Base-by-base conservation (phyloP, 2,797 vertebrate genomes). In the Corythornis leucogaster region DNA sequence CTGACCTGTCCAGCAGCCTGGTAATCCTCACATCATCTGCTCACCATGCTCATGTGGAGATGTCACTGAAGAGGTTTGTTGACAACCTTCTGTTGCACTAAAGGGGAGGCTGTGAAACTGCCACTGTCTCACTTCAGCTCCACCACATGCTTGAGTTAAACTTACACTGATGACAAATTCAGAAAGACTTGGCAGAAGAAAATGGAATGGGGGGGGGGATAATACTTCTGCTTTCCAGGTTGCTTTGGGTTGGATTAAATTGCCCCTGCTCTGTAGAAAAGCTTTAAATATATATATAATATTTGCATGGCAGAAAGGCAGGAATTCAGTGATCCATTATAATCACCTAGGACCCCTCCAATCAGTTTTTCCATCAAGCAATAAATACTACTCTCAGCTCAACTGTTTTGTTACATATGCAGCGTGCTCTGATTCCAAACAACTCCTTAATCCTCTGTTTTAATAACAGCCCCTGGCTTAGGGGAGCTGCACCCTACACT, bases 1-100 rank as follows among this genome's bases (percentile, higher is more conserved):
- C 55, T 96, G 96, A 97, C 90, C 96, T 94, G 83, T 92, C 85
- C 94, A 81, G 88, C 67, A 51, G 62, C 58, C 43, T 61, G 79
- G 85, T 97, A 97, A 97, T 97, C 96, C 93, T 92, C 87, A 92
- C 91, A 88, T 96, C 85, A 86, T 94, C 94, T 95, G 94, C 76
- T 96, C 7, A 1, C 90, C 67, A 4, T 53, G 61, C 89, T 91
- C 40, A 18, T 28, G 4, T 19, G 46, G 91, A 87, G 90, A 94
- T 82, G 80, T 95, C 88, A 86, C 90, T 6, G 13, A 94, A 91
- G 89, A 92, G 93, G 55, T 74, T 96, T 94, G 94, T 94, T 97
- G 93, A 91, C 93, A 93, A 57, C 89, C 93, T 95, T 94, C 93
- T 95, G 89, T 73, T 80, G 73, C 76, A 42, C 82, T 95, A 87